These are phyloP conservation scores for Liparis tanakae DNA, from an alignment of 2,797 vertebrate species.

Conservation along the genomic window DNA sequence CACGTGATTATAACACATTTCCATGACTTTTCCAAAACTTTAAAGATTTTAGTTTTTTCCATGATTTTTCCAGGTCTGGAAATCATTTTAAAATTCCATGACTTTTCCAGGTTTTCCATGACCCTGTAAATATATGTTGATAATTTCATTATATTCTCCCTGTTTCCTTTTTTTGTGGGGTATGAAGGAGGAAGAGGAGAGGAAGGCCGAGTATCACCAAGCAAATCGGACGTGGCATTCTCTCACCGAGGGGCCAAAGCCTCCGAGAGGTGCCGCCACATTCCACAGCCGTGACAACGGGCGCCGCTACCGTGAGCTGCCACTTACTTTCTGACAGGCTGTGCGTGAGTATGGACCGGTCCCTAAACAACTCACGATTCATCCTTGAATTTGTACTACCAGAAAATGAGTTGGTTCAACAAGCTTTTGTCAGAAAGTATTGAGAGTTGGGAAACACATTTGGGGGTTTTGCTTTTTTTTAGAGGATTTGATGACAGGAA, in stretches of 20 bases:
- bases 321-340: constrained; percentile 47
- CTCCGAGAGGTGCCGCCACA: constrained; percentile 67
- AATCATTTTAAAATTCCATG: no score
- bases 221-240: constrained; percentile 43
- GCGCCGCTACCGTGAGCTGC: constrained; percentile 46
- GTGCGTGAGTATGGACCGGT: constrained; percentile 5
- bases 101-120: no score
- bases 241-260: constrained; percentile 56
- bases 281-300: constrained; percentile 74
- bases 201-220: constrained; percentile 36
- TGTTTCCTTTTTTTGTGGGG: neutral
- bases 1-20: no score
- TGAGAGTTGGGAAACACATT: neutral
- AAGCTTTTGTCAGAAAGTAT: neutral
- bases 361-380: neutral
- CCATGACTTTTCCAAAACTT: no score
- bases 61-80: no score
- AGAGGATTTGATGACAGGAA: neutral
- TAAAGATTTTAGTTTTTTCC: no score
- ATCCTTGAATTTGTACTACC: neutral
- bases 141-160: neutral
- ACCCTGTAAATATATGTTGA: no score
- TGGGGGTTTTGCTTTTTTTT: neutral
- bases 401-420: neutral
- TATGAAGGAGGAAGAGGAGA: neutral